A percentile compares a stretch with the other conserved stretches of the same genome.
Evolutionary conservation across 2,888 invertebrate species (phyloP).

Genomic region (Pristionchus mayeri): DNA sequence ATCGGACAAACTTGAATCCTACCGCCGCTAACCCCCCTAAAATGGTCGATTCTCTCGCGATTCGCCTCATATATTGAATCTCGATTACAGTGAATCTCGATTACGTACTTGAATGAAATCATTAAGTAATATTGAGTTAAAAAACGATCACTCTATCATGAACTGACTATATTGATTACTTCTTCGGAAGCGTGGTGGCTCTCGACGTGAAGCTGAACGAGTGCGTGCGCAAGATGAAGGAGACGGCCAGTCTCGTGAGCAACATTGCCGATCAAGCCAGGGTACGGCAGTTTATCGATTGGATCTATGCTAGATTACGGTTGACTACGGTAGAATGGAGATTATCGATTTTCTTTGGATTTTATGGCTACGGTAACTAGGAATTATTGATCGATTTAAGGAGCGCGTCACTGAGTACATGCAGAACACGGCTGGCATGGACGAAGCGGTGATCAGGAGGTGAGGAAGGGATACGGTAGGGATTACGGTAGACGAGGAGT

Average conservation of each 20-base stretch:
- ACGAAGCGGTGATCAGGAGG: constrained; percentile 30
- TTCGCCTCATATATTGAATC: too few relatives aligned
- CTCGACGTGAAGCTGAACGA: constrained; percentile 16
- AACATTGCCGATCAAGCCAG: constrained; percentile 9
- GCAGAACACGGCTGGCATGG: constrained; percentile 18
- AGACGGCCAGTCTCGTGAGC: constrained; percentile 24
- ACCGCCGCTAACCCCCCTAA: too few relatives aligned
- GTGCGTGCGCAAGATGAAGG: constrained; percentile 43
- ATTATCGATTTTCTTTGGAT: not conserved
- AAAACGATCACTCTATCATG: not conserved
- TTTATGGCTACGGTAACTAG: not conserved
- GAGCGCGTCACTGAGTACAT: not conserved
- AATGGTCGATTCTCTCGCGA: too few relatives aligned
- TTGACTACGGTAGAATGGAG: not conserved
- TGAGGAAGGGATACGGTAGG: not conserved
- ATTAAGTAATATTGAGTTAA: not conserved
- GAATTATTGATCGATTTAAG: constrained; percentile 7
- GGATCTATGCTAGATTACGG: not conserved
- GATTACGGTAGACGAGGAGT: not conserved
- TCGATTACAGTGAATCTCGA: too few relatives aligned
- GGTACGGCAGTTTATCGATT: constrained; percentile 39
- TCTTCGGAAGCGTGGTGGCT: not conserved
- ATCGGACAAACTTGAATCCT: too few relatives aligned
- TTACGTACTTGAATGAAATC: too few relatives aligned
- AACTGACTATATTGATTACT: too few relatives aligned